Evolutionary conservation across 1,140 invertebrate genomes (phyloP), one percentile per base, ranked within the genome.

Genomic region (Zophobas atratus): DNA sequence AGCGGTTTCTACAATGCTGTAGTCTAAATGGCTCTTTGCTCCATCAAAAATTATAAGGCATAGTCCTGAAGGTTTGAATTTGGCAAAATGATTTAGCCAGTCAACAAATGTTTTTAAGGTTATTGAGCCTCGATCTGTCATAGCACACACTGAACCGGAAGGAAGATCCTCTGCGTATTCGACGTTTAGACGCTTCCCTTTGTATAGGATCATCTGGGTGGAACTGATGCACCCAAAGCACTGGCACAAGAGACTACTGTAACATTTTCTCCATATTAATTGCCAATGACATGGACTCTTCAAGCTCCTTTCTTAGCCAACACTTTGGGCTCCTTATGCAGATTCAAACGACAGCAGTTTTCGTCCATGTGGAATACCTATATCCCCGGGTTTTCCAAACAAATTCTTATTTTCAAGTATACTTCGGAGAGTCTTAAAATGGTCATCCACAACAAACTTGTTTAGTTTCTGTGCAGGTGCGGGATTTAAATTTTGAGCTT

Each of bases 211-310:
- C 81, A 83, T 84, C 34, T 20, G 20, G 81, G 84, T 35, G 84
- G 84, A 70, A 87, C 81, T 63, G 73, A 70, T 6, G 73, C 46
- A 43, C 84, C 86, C 32, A 82, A 5, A 49, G 84, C 84, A 81
- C 85, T 87, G 3, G 74, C 84, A 82, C 86, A 87, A 32, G 79
- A 81, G 0, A 85, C 85, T 46, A 87, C 79, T 1, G 86, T 88
- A 1, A 87, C 85, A 71, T 84, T 87, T 81, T 87, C 82, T 20
- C 81, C 84, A 74, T 87, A 85, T 80, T 88, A 85, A 8, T 77
- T 80, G 1, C 84, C 84, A 6, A 86, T 70, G 33, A 84, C 34
- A 80, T 86, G 86, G 6, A 88, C 84, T 71, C 84, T 82, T 76
- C 82, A 85, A n/a, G 57, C 79, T 6, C 86, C 85, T 81, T 84